phyloP scores from a whole-genome alignment of 2,113 vertebrate species.

The Smithornis capensis region DNA sequence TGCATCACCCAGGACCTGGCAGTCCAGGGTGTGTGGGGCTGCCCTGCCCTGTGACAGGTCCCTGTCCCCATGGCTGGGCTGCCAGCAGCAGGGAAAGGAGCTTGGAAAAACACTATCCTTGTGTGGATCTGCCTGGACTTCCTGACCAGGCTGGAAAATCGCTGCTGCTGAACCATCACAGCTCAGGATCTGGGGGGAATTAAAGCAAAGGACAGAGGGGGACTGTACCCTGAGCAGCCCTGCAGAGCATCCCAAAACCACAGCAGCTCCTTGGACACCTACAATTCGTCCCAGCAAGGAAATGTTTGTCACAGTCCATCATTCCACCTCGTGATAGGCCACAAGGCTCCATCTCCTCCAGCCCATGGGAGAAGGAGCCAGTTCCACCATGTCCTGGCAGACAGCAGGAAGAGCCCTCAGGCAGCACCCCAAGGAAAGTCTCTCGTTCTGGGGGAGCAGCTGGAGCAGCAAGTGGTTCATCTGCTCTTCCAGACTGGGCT shows the following conservation, averaged over 20 bases:
- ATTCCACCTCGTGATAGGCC: fast-evolving
- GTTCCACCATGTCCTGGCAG: background rate
- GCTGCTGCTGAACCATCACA: background rate
- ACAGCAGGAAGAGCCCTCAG: fast-evolving
- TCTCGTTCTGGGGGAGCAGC: fast-evolving
- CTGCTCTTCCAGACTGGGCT: background rate
- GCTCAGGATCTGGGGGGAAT: background rate
- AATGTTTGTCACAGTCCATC: fast-evolving
- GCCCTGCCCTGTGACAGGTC: background rate
- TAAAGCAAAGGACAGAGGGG: background rate
- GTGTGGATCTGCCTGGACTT: background rate
- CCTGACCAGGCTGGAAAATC: background rate
- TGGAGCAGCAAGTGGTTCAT: too few relatives aligned
- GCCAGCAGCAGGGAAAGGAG: background rate
- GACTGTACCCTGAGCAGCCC: background rate
- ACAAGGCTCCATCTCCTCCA: fast-evolving
- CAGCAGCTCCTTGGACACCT: background rate
- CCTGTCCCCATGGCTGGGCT: fast-evolving
- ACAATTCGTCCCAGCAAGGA: background rate
- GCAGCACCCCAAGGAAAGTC: background rate
- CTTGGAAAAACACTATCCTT: background rate
- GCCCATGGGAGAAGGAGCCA: fast-evolving
- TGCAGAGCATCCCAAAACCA: background rate
- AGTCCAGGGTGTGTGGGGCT: background rate
- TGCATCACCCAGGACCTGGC: too few relatives aligned